These are phyloP conservation scores for Nothobranchius furzeri DNA, from an alignment of 2,113 vertebrate species.

Conservation along the genomic window DNA sequence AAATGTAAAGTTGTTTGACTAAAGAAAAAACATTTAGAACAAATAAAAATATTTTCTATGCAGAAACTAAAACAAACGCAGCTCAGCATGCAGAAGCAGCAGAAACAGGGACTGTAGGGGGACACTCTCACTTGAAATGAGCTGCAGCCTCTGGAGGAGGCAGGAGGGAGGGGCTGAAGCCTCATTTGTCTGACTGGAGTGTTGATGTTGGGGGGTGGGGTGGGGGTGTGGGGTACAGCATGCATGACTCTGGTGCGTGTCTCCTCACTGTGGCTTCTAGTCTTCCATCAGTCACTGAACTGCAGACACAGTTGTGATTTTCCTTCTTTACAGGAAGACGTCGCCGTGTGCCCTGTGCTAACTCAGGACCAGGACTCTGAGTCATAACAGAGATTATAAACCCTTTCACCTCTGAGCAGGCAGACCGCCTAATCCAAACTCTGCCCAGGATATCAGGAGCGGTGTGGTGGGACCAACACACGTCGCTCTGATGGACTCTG, in stretches of 20 bases:
- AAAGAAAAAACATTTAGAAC: too few species aligned
- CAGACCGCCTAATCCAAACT: conserved; percentile 18
- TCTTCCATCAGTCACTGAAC: conserved; percentile 71
- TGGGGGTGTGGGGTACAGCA: conserved; percentile 58
- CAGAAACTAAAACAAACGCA: too few species aligned
- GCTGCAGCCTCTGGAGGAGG: conserved; percentile 34
- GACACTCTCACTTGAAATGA: conserved; percentile 30
- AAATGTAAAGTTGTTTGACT: neutral
- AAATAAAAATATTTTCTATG: too few species aligned
- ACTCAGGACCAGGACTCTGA: conserved; percentile 54
- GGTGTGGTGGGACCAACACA: conserved; percentile 11
- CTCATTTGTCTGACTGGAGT: conserved; percentile 75
- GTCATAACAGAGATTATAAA: conserved; percentile 59
- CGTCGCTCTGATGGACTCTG: neutral
- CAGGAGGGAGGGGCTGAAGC: conserved; percentile 24
- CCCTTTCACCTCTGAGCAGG: conserved; percentile 41
- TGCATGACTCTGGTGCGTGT: conserved; percentile 67
- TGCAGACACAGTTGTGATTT: conserved; percentile 57
- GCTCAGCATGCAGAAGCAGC: neutral
- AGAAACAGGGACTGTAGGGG: conserved; percentile 12
- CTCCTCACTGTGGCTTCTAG: conserved; percentile 71
- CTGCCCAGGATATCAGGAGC: conserved; percentile 17
- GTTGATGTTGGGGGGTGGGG: conserved; percentile 74
- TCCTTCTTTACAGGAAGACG: conserved; percentile 61
- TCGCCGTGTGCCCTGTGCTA: conserved; percentile 57